A percentile compares a stretch with the other conserved stretches of the same genome.
Conservation (phyloP, 2,888 invertebrate species). For the Ophraella communa region DNA sequence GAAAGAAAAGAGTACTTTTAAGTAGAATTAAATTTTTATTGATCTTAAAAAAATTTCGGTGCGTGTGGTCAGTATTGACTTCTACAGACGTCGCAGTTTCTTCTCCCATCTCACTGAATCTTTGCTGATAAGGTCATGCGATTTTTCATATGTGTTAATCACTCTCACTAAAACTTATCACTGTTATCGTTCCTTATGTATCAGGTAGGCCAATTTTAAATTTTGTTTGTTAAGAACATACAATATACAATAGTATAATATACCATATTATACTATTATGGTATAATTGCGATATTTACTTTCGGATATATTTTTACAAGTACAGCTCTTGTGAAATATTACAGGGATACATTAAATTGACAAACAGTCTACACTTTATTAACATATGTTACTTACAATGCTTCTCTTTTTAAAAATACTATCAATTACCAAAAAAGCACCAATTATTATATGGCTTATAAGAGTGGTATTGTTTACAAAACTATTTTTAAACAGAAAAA, state of each 20-base stretch:
- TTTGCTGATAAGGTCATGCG: background rate
- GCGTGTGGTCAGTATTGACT: conserved; percentile 51
- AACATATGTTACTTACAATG: background rate
- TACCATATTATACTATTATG: background rate
- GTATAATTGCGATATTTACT: background rate
- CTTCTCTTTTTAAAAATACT: background rate
- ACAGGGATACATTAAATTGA: background rate
- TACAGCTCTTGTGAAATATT: background rate
- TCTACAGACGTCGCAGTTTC: conserved; percentile 61
- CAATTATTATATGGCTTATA: background rate
- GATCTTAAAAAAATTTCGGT: conserved; percentile 61
- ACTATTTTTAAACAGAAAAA: background rate
- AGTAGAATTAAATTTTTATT: conserved; percentile 82
- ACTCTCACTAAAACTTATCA: conserved; percentile 29
- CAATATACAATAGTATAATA: too few species aligned
- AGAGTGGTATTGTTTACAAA: background rate
- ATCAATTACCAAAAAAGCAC: background rate
- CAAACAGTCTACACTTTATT: background rate
- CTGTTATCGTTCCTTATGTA: conserved; percentile 37
- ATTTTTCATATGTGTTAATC: conserved; percentile 16
- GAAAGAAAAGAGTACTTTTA: conserved; percentile 81
- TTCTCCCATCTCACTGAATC: conserved; percentile 58
- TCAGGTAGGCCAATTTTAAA: conserved; percentile 23
- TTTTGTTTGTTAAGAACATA: conserved; percentile 42
- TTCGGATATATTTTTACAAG: conserved; percentile 1